Base-by-base conservation (phyloP, 2,797 vertebrate genomes). In the Ceryle rudis region DNA sequence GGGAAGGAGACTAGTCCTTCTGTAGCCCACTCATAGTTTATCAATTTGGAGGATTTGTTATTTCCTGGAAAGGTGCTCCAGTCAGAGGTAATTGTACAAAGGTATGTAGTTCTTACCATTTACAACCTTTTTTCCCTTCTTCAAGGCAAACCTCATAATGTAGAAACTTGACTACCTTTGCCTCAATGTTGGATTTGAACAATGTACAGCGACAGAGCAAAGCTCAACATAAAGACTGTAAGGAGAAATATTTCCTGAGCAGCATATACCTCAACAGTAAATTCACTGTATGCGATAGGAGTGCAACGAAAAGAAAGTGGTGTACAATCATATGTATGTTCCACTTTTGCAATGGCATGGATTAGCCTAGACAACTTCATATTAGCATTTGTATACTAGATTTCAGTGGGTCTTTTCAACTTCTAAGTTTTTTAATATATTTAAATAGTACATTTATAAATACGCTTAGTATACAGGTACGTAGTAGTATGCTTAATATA, bases 1-100 rank as follows among this genome's bases (percentile, higher is more conserved):
- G 31, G 52, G 58, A 94, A 91, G 69, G 60, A 91, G 67, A 49
- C 46, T 55, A 39, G 42, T 84, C 39, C 39, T 4, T 7, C 79
- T 85, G 29, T 35, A 70, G 33, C n/a, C 10, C 60, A 15, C 49
- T 67, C 9, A 14, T 2, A 77, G 39, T 22, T 95, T 92, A 77
- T 67, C 93, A 73, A 58, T 58, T 69, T 39, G 70, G 64, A 77
- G 37, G 42, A 60, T 66, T 11, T 33, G 44, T 29, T 77, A 47
- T 73, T 85, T 95, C 75, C 75, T 67, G 60, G 35, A 85, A 72
- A 77, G 41, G 67, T 54, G 26, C 12, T 54, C 51, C 83, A 62
- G 71, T 85, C 62, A 54, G 71, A 61, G 49, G 31, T 22, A 46
- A 72, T 39, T 81, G 49, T 57, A 69, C 73, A 69, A 47, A 75